These are phyloP conservation scores for Scolopax rusticola DNA, from an alignment of 2,797 vertebrate species.

Conservation along the genomic window DNA sequence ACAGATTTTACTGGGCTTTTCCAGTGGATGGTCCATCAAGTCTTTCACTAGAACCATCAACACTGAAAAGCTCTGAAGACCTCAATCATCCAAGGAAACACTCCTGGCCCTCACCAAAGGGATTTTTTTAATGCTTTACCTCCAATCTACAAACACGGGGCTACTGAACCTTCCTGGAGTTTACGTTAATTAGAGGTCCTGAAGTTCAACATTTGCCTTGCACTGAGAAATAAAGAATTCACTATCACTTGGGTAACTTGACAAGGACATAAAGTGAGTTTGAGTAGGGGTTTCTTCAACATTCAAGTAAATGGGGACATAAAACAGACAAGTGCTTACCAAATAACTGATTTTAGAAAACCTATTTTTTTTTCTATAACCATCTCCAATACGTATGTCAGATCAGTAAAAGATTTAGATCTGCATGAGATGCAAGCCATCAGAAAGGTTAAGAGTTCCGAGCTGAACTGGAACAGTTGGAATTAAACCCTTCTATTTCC, in stretches of 20 bases:
- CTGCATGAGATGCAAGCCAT: neutral
- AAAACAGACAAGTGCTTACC: neutral
- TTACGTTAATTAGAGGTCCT: neutral
- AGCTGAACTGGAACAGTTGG: neutral
- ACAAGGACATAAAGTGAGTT: neutral
- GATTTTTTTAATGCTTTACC: neutral
- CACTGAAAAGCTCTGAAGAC: neutral
- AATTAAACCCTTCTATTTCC: neutral
- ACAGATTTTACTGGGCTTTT: neutral
- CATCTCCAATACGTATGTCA: accelerated
- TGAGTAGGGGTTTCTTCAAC: accelerated
- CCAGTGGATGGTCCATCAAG: neutral
- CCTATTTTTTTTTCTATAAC: neutral
- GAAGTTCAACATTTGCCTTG: neutral
- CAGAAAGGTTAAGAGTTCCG: neutral
- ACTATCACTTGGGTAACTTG: accelerated
- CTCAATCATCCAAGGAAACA: neutral
- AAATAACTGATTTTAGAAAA: neutral
- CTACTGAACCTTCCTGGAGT: neutral
- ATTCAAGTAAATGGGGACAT: neutral
- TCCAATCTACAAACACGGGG: neutral
- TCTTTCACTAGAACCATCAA: neutral
- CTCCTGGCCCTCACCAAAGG: neutral
- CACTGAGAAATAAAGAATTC: neutral
- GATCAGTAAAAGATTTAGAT: neutral